Base-by-base conservation (phyloP, 1,140 invertebrate genomes). In the Aplysia californica region DNA sequence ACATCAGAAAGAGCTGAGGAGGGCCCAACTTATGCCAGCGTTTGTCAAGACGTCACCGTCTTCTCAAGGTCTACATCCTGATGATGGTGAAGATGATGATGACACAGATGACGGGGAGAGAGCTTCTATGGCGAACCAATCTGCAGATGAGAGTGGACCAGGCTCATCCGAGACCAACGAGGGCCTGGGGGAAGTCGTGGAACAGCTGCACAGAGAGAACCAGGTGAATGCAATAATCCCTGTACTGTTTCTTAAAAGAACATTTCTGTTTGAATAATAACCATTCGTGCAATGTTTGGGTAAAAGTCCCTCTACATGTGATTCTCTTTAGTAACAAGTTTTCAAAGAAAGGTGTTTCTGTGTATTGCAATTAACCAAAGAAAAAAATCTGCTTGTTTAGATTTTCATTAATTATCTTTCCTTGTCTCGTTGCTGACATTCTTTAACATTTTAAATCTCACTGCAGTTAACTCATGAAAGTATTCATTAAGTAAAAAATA, bases 191-290 rank as follows among this genome's bases (percentile, higher is more conserved):
- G 78, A 79, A n/a, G 72, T 77, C 2, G 66, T 87, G 18, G 77
- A 84, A 33, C 80, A 83, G 31, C 78, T 87, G 21, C 58, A 80
- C 15, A 50, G 76, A 31, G 84, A 86, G 76, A 86, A 87, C 75
- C 80, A 85, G 82, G 86, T 86, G 73, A 78, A 73, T 74, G n/a
- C 23, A 61, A 26, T 10, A 61, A 10, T 18, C 26, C 10, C 18
- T 20, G 10, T 20, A 18, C 29, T 29, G 18, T 61, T 61, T 50
- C 44, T 50, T 15, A 10, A 50, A 10, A 50, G n/a, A 15, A 50
- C 44, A 50, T 50, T 15, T 10, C 10, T 15, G n/a, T 50, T 50
- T 50, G 10, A 50, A 50, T 15, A 50, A n/a, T 50, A 50, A 15
- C 10, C 10, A 50, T 15, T 50, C 44, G n/a, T 50, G 10, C n/a